These are phyloP conservation scores for Equus przewalskii DNA, from an alignment of 2,113 vertebrate species.

Conservation along the genomic window DNA sequence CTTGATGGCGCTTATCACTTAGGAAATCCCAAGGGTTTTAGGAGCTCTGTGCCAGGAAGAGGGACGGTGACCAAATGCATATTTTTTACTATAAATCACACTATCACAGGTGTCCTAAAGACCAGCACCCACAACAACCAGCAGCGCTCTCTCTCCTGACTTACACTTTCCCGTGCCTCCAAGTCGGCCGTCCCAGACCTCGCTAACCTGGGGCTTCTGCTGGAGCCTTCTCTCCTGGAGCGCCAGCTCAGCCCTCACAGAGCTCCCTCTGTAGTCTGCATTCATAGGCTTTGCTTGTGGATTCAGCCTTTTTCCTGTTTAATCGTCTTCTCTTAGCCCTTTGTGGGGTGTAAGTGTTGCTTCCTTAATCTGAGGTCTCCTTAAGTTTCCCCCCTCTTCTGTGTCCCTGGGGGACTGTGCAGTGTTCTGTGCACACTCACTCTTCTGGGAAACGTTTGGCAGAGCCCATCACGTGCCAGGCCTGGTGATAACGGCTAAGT, in stretches of 20 bases:
- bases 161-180: not conserved
- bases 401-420: rapidly evolving
- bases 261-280: not conserved
- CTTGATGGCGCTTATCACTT: not conserved
- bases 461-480: not conserved
- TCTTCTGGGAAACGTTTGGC: not conserved
- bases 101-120: not conserved
- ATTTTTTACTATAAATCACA: not conserved
- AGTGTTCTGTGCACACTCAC: not conserved
- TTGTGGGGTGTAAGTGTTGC: not conserved
- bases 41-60: not conserved
- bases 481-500: not conserved
- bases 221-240: rapidly evolving
- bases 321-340: not conserved
- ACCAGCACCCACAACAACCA: no score
- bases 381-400: not conserved
- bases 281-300: not conserved
- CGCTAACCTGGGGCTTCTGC: rapidly evolving
- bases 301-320: not conserved
- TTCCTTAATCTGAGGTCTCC: not conserved
- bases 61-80: not conserved
- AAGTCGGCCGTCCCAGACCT: no score
- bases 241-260: rapidly evolving
- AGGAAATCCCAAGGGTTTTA: not conserved
- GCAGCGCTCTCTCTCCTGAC: rapidly evolving